A percentile compares a stretch with the other conserved stretches of the same genome.
Evolutionary conservation across 2,113 vertebrate genomes (phyloP).

Genomic region (Physeter macrocephalus): DNA sequence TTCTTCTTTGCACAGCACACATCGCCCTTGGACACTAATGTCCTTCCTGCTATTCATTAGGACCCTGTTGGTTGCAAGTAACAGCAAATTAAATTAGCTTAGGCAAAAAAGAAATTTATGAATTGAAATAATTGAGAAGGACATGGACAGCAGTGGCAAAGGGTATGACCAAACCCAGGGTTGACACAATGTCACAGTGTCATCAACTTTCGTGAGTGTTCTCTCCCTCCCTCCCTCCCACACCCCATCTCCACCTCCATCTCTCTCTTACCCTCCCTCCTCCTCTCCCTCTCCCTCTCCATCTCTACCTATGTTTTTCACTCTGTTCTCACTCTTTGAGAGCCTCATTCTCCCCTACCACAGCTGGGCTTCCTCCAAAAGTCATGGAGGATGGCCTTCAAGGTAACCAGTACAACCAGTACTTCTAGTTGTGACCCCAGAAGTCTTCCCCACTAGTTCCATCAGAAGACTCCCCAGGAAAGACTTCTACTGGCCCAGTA

Average conservation of each 20-base stretch:
- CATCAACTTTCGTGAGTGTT: background rate
- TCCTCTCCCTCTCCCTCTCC: background rate
- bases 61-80: background rate
- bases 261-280: background rate
- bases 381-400: background rate
- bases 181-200: background rate
- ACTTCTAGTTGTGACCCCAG: background rate
- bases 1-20: background rate
- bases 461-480: background rate
- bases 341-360: background rate
- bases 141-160: background rate
- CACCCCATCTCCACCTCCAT: background rate
- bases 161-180: background rate
- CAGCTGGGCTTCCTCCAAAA: background rate
- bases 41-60: background rate
- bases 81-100: constrained; percentile 14
- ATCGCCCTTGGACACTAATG: background rate
- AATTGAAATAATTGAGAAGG: background rate
- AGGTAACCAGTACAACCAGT: background rate
- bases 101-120: background rate
- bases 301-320: background rate
- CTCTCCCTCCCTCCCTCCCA: background rate
- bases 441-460: background rate
- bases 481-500: background rate
- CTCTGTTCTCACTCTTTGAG: background rate